Percentiles rank a stretch among this genome's conserved stretches.
phyloP scores from a whole-genome alignment of 2,113 vertebrate species.

The Dicrurus megarhynchus region DNA sequence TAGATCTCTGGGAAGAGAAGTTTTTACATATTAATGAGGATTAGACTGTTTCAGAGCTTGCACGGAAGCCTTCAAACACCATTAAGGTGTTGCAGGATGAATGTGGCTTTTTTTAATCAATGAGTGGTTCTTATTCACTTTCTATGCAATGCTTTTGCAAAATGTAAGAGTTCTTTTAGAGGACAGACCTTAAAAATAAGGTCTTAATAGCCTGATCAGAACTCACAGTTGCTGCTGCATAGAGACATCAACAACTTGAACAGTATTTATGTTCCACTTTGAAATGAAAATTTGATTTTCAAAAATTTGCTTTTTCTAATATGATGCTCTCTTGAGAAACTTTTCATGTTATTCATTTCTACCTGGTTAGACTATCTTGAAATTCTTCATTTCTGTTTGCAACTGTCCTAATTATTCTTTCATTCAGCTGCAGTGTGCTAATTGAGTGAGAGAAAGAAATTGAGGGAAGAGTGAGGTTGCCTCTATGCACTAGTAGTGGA shows the following conservation, averaged over 20 bases:
- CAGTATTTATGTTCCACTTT: background rate
- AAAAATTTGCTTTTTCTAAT: background rate
- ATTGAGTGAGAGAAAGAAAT: background rate
- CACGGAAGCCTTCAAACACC: background rate
- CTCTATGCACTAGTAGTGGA: background rate
- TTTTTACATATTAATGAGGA: slow-evolving; percentile 15
- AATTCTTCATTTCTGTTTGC: background rate
- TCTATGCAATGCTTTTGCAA: background rate
- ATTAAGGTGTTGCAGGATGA: background rate
- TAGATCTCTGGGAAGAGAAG: background rate
- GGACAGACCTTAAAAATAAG: background rate
- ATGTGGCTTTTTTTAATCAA: slow-evolving; percentile 18
- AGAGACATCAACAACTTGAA: background rate
- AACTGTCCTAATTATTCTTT: background rate
- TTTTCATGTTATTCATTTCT: background rate
- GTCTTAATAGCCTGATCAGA: background rate
- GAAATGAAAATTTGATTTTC: background rate
- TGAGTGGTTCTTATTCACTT: background rate
- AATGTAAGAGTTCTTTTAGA: background rate
- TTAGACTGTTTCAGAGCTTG: background rate
- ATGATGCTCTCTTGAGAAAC: background rate
- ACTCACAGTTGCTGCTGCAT: background rate
- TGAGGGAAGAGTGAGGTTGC: background rate
- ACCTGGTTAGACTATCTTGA: background rate
- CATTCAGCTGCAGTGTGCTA: background rate